Evolutionary conservation across 2,113 vertebrate species (phyloP).

Genomic region (Mormyrus iriodes): DNA sequence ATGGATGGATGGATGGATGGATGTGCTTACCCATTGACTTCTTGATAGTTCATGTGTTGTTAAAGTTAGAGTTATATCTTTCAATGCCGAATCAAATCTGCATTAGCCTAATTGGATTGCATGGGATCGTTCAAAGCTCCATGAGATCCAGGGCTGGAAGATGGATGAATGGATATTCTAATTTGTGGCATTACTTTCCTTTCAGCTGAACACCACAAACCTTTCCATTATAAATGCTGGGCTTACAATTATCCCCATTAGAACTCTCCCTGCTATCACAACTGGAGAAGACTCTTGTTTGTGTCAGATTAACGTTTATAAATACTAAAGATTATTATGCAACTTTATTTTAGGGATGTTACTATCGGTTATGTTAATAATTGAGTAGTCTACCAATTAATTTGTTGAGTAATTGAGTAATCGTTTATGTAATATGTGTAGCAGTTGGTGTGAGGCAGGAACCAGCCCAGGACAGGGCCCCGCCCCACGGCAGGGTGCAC

Average conservation of each 20-base stretch:
- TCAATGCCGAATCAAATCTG: background rate
- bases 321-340: background rate
- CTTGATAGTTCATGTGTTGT: background rate
- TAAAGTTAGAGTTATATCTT: background rate
- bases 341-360: background rate
- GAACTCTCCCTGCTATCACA: background rate
- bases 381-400: background rate
- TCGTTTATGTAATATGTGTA: background rate
- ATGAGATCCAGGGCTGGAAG: background rate
- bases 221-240: background rate
- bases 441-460: background rate
- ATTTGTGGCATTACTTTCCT: background rate
- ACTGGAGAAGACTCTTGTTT: background rate
- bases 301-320: background rate
- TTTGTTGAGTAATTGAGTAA: background rate
- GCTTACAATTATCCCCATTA: background rate
- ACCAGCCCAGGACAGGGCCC: background rate
- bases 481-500: too few species aligned
- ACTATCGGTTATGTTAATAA: background rate
- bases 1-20: background rate
- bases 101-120: background rate
- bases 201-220: background rate
- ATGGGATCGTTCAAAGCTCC: background rate
- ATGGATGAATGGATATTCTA: background rate
- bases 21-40: background rate